Conservation (phyloP, 1,140 invertebrate genomes). For the Eueides isabella region DNA sequence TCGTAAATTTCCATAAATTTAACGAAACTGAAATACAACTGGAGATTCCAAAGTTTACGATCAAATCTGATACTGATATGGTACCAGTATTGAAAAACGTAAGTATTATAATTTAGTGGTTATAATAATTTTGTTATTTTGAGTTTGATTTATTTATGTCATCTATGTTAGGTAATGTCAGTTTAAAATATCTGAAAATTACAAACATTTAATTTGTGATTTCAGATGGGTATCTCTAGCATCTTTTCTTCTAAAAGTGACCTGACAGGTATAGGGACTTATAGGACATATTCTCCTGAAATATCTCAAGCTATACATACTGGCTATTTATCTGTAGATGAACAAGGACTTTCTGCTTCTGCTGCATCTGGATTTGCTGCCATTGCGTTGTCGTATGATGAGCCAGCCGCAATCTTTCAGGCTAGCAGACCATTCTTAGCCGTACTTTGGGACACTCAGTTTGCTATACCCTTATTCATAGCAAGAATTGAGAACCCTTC, state of each 20-base stretch:
- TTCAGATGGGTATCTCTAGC: constrained; percentile 85
- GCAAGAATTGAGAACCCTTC: constrained; percentile 71
- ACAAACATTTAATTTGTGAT: constrained; percentile 32
- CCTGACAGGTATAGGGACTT: constrained; percentile 74
- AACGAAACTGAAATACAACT: constrained; percentile 81
- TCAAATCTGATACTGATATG: constrained; percentile 84
- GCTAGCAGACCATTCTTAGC: constrained; percentile 87
- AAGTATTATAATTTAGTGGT: constrained; percentile 53
- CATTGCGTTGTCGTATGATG: constrained; percentile 84
- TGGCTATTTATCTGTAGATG: constrained; percentile 87
- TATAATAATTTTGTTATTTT: too few species aligned
- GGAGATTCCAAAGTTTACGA: constrained; percentile 85
- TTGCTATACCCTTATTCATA: constrained; percentile 71
- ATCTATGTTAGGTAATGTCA: too few species aligned
- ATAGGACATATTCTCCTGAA: constrained; percentile 56
- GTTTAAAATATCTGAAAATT: too few species aligned
- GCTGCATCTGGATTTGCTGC: constrained; percentile 85
- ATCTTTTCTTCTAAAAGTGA: constrained; percentile 84
- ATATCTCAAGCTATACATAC: constrained; percentile 87
- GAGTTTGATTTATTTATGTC: too few species aligned
- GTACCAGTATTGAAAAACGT: constrained; percentile 80
- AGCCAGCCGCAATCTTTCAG: constrained; percentile 73
- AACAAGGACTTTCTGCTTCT: constrained; percentile 87
- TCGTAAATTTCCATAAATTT: constrained; percentile 75
- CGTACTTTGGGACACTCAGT: constrained; percentile 68